Percentiles rank a stretch among this genome's conserved stretches.
Conservation (phyloP, 2,797 vertebrate genomes). For the Heliangelus exortis region DNA sequence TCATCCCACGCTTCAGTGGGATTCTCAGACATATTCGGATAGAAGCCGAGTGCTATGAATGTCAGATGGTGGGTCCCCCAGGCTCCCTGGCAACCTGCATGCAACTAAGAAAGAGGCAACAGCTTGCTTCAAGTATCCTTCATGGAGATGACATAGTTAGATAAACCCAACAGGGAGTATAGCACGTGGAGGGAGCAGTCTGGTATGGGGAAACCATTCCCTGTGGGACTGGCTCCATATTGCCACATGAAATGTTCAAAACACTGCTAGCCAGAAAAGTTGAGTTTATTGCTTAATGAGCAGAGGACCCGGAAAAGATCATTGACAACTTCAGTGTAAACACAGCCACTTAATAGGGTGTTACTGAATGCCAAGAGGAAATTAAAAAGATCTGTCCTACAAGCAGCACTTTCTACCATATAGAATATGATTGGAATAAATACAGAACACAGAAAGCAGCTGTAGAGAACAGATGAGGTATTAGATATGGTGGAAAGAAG, state of each 20-base stretch:
- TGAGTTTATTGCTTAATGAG: constrained; percentile 69
- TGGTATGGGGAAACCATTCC: constrained; percentile 65
- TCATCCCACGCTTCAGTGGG: constrained; percentile 54
- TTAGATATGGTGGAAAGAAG: constrained; percentile 19
- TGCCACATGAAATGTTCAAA: constrained; percentile 60
- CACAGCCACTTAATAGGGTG: constrained; percentile 57
- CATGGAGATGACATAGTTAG: constrained; percentile 68
- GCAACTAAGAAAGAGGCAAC: constrained; percentile 61
- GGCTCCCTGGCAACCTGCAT: constrained; percentile 71
- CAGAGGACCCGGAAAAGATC: constrained; percentile 68
- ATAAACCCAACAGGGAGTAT: constrained; percentile 62
- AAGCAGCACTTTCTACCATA: constrained; percentile 40
- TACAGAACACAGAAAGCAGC: constrained; percentile 43
- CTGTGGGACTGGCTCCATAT: constrained; percentile 58
- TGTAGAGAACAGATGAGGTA: constrained; percentile 45
- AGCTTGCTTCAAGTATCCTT: constrained; percentile 71
- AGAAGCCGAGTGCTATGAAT: constrained; percentile 40
- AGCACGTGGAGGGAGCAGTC: constrained; percentile 66
- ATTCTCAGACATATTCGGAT: constrained; percentile 54
- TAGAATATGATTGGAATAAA: constrained; percentile 47
- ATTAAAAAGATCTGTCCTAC: constrained; percentile 63
- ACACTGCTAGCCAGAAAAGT: constrained; percentile 63
- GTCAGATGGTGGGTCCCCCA: constrained; percentile 72
- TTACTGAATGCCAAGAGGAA: constrained; percentile 64
- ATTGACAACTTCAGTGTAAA: constrained; percentile 67